Evolutionary conservation across 2,888 invertebrate genomes (phyloP), one percentile per base, ranked within the genome.

Genomic region (Lithophane ornitopus): DNA sequence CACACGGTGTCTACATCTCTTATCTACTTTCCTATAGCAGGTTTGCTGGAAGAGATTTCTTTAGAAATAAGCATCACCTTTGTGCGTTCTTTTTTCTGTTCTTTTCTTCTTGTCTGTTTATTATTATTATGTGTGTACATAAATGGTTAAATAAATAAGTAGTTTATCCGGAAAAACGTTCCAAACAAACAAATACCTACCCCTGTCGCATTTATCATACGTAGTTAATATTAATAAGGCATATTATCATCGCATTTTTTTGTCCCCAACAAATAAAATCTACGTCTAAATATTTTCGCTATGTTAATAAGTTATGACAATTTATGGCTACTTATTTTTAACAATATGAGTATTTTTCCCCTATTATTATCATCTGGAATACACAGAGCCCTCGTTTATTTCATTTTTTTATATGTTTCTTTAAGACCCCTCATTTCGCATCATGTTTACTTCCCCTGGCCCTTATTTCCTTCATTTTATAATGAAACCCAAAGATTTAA

Each of bases 251-350:
- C 28, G 1, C 63, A 59, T 79, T 73, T 44, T 34, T 74, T 19
- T 19, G 63, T 70, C 59, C 74, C 59, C 49, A 9, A 39, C 63
- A 56, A 79, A 81, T 67, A 65, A 71, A 75, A 84, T 54, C n/a
- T 63, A n/a, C 39, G 44, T 70, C 28, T 61, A 76, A 83, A 78
- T 72, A 78, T 61, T 73, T 73, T 56, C 52, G 41, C 61, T 72
- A 80, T 67, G 66, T 34, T 65, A 75, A 84, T 84, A 81, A 68
- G 49, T 84, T 81, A 62, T 22, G 26, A 80, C 19, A 79, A 74
- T 69, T 74, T 74, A 82, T 85, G 74, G 49, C 62, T 41, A 66
- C 65, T 75, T 84, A 80, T 71, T 80, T 74, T 84, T 66, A 62
- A 80, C 61, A 82, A 69, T 71, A 82, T 70, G 70, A 49, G 44